Percentiles rank a stretch among this genome's conserved stretches.
phyloP scores from a whole-genome alignment of 2,113 vertebrate species.

The Cacatua alba region DNA sequence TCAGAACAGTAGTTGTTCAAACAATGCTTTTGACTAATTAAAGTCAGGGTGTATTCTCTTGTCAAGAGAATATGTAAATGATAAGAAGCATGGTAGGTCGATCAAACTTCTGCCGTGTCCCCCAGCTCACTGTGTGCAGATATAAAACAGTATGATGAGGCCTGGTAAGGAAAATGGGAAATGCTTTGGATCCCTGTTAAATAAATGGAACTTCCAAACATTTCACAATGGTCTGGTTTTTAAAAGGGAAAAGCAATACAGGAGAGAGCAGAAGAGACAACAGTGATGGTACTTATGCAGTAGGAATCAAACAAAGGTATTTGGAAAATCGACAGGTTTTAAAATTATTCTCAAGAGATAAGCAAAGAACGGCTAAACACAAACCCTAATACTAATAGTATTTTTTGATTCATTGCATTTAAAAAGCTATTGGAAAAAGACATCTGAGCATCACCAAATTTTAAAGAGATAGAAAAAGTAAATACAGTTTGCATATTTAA shows the following conservation, averaged over 20 bases:
- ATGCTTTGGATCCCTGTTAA: neutral
- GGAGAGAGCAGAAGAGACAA: neutral
- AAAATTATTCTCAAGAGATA: neutral
- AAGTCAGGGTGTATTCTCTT: neutral
- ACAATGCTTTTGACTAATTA: neutral
- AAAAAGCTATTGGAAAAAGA: constrained; percentile 17
- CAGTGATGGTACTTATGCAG: neutral
- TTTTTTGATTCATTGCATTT: constrained; percentile 36
- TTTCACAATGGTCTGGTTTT: neutral
- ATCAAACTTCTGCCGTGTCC: neutral
- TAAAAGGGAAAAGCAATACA: neutral
- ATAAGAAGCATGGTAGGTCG: neutral
- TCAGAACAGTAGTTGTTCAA: neutral
- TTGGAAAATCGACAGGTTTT: neutral
- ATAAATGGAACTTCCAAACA: neutral
- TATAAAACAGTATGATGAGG: neutral
- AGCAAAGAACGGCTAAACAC: neutral
- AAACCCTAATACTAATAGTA: neutral
- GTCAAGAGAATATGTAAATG: neutral
- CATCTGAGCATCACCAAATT: neutral
- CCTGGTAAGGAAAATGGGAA: neutral
- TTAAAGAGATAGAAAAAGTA: neutral
- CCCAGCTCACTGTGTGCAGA: neutral
- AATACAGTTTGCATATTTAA: neutral
- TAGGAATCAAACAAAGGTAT: neutral